These are phyloP conservation scores for Lamellibrachia luymesi DNA, from an alignment of 1,140 invertebrate genomes.

Conservation along the genomic window DNA sequence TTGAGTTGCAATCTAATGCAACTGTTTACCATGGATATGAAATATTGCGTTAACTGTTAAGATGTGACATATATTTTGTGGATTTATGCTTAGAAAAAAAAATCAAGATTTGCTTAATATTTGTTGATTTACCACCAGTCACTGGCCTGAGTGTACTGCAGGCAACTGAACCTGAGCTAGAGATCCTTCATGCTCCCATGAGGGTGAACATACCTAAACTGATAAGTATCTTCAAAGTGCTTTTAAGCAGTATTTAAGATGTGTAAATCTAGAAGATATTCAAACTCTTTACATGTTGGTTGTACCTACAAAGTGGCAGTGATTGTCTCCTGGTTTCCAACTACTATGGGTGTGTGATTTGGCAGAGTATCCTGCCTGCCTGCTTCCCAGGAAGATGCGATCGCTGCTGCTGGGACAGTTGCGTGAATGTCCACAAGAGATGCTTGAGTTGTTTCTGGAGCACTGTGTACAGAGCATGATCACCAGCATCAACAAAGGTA, in stretches of 20 bases:
- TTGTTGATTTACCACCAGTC: too few relatives aligned
- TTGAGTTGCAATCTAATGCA: not conserved
- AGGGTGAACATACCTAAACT: too few relatives aligned
- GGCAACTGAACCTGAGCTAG: not conserved
- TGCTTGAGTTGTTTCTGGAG: slow-evolving; percentile 41
- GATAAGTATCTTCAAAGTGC: too few relatives aligned
- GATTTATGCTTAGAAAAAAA: too few relatives aligned
- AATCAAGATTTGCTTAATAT: too few relatives aligned
- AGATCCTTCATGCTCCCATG: too few relatives aligned
- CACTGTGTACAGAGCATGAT: slow-evolving; percentile 45
- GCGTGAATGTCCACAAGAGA: slow-evolving; percentile 34
- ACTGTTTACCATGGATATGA: not conserved
- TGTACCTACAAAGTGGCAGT: not conserved
- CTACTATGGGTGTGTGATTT: not conserved
- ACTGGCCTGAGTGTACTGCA: too few relatives aligned
- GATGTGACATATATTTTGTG: too few relatives aligned
- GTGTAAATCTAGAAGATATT: not conserved
- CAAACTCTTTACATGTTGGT: not conserved
- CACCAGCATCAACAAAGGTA: not conserved
- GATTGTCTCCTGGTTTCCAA: not conserved
- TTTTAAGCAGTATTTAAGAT: too few relatives aligned
- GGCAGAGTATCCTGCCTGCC: slow-evolving; percentile 42
- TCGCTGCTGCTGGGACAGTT: slow-evolving; percentile 35
- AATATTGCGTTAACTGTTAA: too few relatives aligned
- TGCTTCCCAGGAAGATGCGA: slow-evolving; percentile 34